Base-by-base conservation (phyloP, 2,113 vertebrate genomes). In the Odocoileus hemionus region DNA sequence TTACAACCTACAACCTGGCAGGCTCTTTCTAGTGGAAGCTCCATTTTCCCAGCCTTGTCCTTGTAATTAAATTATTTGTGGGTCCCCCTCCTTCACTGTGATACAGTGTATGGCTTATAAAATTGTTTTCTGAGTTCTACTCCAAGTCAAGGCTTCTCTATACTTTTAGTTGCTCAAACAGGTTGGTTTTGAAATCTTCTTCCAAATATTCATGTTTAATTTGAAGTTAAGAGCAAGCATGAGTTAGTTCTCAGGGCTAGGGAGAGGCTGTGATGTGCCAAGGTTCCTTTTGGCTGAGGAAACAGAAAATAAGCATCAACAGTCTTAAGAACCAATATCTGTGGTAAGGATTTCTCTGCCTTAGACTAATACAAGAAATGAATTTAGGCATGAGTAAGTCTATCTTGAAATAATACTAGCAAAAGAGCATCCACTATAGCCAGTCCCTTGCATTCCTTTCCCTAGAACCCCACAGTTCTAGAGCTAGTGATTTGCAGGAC, bases 31-130 rank as follows among this genome's bases (percentile, higher is more conserved):
- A 70, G 36, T 61, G 26, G 23, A 64, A 28, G 6, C 82, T 82
- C 52, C 39, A 6, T 70, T 95, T 94, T 14, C 55, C 58, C 60
- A 28, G 2, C 70, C 16, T 82, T 84, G 70, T 83, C 87, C 94
- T 97, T 97, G 45, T 78, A 91, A 90, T 84, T 84, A 85, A 97
- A 95, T 91, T 50, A 87, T 17, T 70, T 47, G 86, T 55, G 39
- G 4, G 28, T 45, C 21, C 21, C 1, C 12, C 45, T 96, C 47
- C 60, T 92, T 79, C 86, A 67, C 74, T 86, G 16, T 21, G 57
- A 86, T 94, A 94, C 86, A 96, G 9, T 92, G n/a, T 94, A 79
- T 89, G 7, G 9, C 33, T 60, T 90, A 36, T 21, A 57, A 88
- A 89, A 74, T 79, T 94, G 85, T 79, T 97, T 70, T 58, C 64